Percentiles rank a stretch among this genome's conserved stretches.
phyloP scores from a whole-genome alignment of 2,797 vertebrate species.

The Phalloptychus januarius region DNA sequence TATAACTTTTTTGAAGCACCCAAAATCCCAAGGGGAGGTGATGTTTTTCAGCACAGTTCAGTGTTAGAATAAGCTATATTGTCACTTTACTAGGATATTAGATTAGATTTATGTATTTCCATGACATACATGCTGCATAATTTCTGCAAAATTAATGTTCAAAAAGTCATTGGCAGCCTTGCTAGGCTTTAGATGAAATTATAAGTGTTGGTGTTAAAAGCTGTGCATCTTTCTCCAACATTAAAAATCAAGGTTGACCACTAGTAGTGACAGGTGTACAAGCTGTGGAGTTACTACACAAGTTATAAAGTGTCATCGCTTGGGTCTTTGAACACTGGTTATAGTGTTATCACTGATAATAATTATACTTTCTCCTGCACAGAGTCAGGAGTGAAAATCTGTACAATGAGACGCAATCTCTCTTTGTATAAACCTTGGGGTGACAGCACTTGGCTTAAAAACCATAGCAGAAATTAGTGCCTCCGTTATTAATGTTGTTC shows the following conservation, averaged over 20 bases:
- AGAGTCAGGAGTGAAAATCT: not conserved
- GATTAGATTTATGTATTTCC: not conserved
- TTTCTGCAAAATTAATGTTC: not conserved
- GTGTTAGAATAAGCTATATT: not conserved
- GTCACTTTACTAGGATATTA: not conserved
- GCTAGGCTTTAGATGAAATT: not conserved
- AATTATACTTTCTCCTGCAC: not conserved
- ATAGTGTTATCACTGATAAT: not conserved
- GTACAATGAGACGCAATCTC: not conserved
- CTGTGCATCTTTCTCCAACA: not conserved
- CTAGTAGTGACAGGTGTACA: not conserved
- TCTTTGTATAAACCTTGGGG: not conserved
- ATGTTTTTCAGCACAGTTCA: not conserved
- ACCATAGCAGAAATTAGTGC: not conserved
- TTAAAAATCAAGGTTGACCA: not conserved
- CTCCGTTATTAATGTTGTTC: not conserved
- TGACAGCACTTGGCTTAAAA: not conserved
- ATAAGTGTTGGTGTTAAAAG: not conserved
- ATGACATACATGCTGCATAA: not conserved
- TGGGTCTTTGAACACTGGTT: not conserved
- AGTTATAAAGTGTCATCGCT: not conserved
- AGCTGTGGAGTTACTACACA: not conserved
- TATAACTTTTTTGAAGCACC: not conserved
- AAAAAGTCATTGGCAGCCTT: not conserved
- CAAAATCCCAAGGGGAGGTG: not conserved